These are phyloP conservation scores for Helicoverpa armigera DNA, from an alignment of 1,140 invertebrate genomes.

Conservation along the genomic window DNA sequence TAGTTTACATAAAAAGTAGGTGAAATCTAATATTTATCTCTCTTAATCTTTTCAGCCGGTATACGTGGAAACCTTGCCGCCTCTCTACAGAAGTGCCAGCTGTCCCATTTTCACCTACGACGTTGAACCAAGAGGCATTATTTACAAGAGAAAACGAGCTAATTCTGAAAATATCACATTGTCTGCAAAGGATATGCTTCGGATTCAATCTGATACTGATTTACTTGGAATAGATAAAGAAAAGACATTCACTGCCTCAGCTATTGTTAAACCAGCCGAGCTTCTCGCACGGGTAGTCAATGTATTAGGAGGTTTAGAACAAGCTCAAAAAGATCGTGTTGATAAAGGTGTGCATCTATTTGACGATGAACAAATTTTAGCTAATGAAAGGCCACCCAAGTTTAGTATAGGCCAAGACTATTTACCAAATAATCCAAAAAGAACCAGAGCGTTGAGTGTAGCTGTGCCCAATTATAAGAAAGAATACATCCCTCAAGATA, in stretches of 20 bases:
- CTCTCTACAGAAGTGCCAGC: slow-evolving; percentile 85
- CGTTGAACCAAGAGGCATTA: slow-evolving; percentile 81
- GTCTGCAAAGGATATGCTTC: slow-evolving; percentile 84
- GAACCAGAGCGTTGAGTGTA: slow-evolving; percentile 86
- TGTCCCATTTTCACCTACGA: slow-evolving; percentile 89
- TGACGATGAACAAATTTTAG: slow-evolving; percentile 89
- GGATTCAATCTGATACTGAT: slow-evolving; percentile 92
- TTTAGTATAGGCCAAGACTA: slow-evolving; percentile 87
- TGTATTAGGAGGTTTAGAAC: slow-evolving; percentile 89
- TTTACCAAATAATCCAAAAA: slow-evolving; percentile 77
- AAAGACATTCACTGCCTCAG: slow-evolving; percentile 90
- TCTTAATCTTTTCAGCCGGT: slow-evolving; percentile 82
- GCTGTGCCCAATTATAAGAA: slow-evolving; percentile 82
- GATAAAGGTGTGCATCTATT: slow-evolving; percentile 88
- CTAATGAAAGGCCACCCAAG: slow-evolving; percentile 88
- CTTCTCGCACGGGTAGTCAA: slow-evolving; percentile 91
- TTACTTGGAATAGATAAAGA: slow-evolving; percentile 92
- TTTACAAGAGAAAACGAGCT: slow-evolving; percentile 87
- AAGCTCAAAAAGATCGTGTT: slow-evolving; percentile 78
- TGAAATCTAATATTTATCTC: slow-evolving; percentile 38
- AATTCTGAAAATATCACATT: slow-evolving; percentile 88
- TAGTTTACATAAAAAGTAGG: slow-evolving; percentile 1
- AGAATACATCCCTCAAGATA: slow-evolving; percentile 71
- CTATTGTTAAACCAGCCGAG: slow-evolving; percentile 90
- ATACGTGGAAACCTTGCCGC: slow-evolving; percentile 83